Evolutionary conservation across 1,140 invertebrate genomes (phyloP).

Genomic region (Thaumetopoea pityocampa): DNA sequence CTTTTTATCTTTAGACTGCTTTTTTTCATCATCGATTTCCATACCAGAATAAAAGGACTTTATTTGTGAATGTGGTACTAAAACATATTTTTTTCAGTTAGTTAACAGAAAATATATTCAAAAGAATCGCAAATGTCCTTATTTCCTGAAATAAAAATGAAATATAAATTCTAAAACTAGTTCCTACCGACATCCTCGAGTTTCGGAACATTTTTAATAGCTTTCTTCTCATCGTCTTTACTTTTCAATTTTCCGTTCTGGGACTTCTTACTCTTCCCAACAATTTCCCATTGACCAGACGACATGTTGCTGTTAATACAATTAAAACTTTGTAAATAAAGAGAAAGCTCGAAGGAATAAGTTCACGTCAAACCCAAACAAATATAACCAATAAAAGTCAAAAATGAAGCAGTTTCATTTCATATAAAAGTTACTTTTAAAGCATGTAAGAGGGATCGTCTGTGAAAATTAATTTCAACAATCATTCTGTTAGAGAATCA

Average conservation of each 20-base stretch:
- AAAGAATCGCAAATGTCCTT: neutral
- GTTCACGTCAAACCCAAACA: constrained; percentile 65
- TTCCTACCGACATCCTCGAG: constrained; percentile 57
- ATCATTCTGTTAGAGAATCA: neutral
- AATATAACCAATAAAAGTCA: constrained; percentile 57
- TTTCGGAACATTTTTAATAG: constrained; percentile 60
- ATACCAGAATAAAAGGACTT: constrained; percentile 63
- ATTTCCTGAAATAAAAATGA: too few species aligned
- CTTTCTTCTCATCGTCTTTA: constrained; percentile 78
- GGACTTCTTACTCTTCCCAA: constrained; percentile 83
- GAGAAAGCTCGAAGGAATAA: constrained; percentile 42
- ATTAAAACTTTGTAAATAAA: constrained; percentile 58
- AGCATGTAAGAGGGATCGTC: neutral
- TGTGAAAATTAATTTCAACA: neutral
- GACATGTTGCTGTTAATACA: constrained; percentile 75
- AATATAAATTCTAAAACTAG: constrained; percentile 2
- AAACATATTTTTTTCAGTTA: constrained; percentile 11
- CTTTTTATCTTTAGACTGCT: constrained; percentile 66
- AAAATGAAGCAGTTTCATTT: constrained; percentile 2
- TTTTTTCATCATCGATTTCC: constrained; percentile 68
- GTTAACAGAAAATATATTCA: neutral
- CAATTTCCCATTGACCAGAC: constrained; percentile 85
- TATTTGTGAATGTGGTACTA: constrained; percentile 53
- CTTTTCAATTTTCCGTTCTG: constrained; percentile 78
- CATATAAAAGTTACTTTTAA: neutral